Evolutionary conservation across 2,888 invertebrate species (phyloP).

Genomic region (Syritta pipiens): DNA sequence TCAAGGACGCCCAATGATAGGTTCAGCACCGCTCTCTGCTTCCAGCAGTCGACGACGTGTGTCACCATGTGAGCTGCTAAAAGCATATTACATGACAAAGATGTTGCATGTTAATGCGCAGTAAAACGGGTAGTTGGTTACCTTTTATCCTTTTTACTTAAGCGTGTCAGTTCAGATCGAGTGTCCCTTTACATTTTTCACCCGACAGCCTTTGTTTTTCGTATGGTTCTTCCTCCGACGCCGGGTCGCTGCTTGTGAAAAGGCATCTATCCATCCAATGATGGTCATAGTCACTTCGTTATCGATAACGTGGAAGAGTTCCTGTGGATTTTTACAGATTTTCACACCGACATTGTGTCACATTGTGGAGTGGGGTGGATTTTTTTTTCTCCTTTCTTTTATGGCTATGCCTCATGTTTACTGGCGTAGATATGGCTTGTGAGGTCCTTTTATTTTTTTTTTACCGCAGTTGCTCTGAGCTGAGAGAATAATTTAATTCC

Average conservation of each 20-base stretch:
- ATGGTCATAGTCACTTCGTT: slow-evolving; percentile 1
- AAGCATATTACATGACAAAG: slow-evolving; percentile 49
- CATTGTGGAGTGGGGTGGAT: background rate
- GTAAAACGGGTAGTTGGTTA: slow-evolving; percentile 17
- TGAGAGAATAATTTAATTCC: slow-evolving; percentile 6
- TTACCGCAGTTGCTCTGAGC: background rate
- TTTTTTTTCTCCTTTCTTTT: no score
- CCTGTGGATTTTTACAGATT: background rate
- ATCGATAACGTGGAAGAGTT: background rate
- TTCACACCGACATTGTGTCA: slow-evolving; percentile 30
- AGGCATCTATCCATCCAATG: background rate
- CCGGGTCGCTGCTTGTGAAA: background rate
- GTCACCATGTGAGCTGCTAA: slow-evolving; percentile 13
- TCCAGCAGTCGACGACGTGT: background rate
- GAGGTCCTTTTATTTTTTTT: slow-evolving; percentile 1
- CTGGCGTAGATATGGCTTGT: background rate
- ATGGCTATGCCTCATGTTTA: slow-evolving; percentile 23
- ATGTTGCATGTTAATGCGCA: slow-evolving; percentile 39
- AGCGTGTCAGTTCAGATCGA: slow-evolving; percentile 23
- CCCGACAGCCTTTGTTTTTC: background rate
- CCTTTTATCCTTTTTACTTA: slow-evolving; percentile 14
- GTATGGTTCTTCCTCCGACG: no score
- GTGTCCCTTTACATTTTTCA: slow-evolving; percentile 12
- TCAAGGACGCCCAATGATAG: no score
- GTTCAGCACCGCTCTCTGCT: background rate